phyloP scores from a whole-genome alignment of 2,113 vertebrate species.

The Rhinoderma darwinii region DNA sequence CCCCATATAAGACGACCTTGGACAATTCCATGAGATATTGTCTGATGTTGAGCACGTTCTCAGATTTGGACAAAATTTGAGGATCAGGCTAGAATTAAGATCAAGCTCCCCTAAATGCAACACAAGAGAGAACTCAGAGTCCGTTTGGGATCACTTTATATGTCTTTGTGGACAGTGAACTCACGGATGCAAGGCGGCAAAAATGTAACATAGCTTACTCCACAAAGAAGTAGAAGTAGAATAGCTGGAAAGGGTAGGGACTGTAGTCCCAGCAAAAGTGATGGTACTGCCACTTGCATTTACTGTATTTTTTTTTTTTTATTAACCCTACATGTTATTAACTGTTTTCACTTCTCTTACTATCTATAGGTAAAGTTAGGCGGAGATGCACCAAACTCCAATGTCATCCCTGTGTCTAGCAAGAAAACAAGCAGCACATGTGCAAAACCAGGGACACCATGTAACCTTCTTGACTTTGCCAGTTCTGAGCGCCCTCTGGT shows the following conservation, averaged over 20 bases:
- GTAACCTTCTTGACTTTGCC: constrained; percentile 91
- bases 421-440: constrained; percentile 63
- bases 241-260: too few species aligned
- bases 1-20: too few species aligned
- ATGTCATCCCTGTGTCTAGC: constrained; percentile 83
- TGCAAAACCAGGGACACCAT: constrained; percentile 71
- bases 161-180: not conserved
- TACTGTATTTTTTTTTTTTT: not conserved
- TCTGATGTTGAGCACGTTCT: too few species aligned
- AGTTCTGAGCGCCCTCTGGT: constrained; percentile 87
- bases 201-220: too few species aligned
- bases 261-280: too few species aligned
- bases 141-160: not conserved
- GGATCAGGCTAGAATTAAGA: too few species aligned
- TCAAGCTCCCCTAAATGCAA: too few species aligned
- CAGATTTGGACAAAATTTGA: too few species aligned
- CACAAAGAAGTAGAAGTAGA: too few species aligned
- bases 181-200: too few species aligned
- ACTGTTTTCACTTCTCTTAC: not conserved
- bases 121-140: too few species aligned
- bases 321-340: not conserved
- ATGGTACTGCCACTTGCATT: not conserved
- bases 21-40: too few species aligned
- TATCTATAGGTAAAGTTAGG: constrained; percentile 88
- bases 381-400: constrained; percentile 91